These are phyloP conservation scores for Semaprochilodus insignis DNA, from an alignment of 2,797 vertebrate species.

Conservation along the genomic window DNA sequence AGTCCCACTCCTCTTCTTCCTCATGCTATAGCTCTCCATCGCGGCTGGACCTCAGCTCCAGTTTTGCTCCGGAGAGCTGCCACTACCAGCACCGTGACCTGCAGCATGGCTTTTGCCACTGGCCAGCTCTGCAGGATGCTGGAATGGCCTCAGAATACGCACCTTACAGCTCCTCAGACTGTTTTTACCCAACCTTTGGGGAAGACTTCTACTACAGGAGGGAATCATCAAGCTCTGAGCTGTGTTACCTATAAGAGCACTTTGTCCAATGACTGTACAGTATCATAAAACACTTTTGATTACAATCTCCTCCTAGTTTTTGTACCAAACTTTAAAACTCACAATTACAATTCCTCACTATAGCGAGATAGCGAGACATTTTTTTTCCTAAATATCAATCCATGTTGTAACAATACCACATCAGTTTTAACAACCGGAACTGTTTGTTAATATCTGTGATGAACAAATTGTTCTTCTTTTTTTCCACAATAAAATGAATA, in stretches of 20 bases:
- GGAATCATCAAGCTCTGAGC: slow-evolving; percentile 81
- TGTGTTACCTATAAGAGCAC: slow-evolving; percentile 85
- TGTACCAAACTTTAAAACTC: neutral
- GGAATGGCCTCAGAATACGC: slow-evolving; percentile 66
- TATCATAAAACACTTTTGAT: slow-evolving; percentile 35
- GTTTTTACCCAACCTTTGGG: slow-evolving; percentile 67
- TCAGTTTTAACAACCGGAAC: slow-evolving; percentile 1
- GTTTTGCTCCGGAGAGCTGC: slow-evolving; percentile 73
- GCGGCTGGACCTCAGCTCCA: slow-evolving; percentile 77
- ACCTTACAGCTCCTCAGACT: slow-evolving; percentile 79
- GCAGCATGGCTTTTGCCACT: slow-evolving; percentile 74
- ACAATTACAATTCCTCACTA: neutral
- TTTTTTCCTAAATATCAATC: no score
- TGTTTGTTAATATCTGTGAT: slow-evolving; percentile 18
- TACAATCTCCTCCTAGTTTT: neutral
- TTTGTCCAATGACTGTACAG: slow-evolving; percentile 44
- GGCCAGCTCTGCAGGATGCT: slow-evolving; percentile 69
- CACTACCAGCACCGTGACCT: slow-evolving; percentile 74
- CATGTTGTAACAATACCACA: neutral
- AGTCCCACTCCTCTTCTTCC: slow-evolving; percentile 80
- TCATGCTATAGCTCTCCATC: slow-evolving; percentile 82
- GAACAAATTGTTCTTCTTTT: slow-evolving; percentile 45
- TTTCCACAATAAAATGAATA: slow-evolving; percentile 54
- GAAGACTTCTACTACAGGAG: slow-evolving; percentile 80
- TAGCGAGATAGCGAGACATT: neutral